Evolutionary conservation across 92 coral and sea anemone species (phyloP).

Genomic region (Parazoanthus atlanticus): DNA sequence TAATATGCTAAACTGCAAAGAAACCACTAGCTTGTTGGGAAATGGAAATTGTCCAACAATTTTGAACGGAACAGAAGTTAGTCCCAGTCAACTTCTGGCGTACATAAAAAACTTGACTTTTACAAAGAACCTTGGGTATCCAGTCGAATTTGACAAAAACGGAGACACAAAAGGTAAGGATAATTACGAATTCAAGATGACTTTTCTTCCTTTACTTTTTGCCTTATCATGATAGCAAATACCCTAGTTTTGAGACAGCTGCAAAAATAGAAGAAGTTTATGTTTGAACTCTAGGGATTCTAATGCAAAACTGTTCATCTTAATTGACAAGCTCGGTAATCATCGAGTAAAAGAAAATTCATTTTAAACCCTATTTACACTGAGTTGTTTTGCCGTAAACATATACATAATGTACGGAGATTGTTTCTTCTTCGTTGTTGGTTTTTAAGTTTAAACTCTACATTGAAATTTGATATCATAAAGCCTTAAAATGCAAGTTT

Average conservation of each 20-base stretch:
- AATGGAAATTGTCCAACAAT: slow-evolving; percentile 50
- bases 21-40: slow-evolving; percentile 26
- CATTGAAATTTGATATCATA: too few species aligned
- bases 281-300: background rate
- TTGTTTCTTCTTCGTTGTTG: too few species aligned
- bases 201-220: background rate
- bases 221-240: background rate
- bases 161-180: slow-evolving; percentile 94
- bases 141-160: slow-evolving; percentile 74
- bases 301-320: background rate
- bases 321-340: background rate
- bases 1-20: slow-evolving; percentile 66
- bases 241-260: background rate
- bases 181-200: background rate
- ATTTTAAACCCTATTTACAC: too few species aligned
- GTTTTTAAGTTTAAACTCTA: too few species aligned
- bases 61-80: slow-evolving; percentile 41
- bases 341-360: background rate
- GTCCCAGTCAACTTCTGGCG: slow-evolving; percentile 62
- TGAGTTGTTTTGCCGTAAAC: too few species aligned
- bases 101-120: slow-evolving; percentile 68
- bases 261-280: background rate
- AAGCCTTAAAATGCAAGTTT: too few species aligned
- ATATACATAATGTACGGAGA: too few species aligned
- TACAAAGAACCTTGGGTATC: slow-evolving; percentile 70